Evolutionary conservation across 2,888 invertebrate species (phyloP).

Genomic region (Polydesmus complanatus): DNA sequence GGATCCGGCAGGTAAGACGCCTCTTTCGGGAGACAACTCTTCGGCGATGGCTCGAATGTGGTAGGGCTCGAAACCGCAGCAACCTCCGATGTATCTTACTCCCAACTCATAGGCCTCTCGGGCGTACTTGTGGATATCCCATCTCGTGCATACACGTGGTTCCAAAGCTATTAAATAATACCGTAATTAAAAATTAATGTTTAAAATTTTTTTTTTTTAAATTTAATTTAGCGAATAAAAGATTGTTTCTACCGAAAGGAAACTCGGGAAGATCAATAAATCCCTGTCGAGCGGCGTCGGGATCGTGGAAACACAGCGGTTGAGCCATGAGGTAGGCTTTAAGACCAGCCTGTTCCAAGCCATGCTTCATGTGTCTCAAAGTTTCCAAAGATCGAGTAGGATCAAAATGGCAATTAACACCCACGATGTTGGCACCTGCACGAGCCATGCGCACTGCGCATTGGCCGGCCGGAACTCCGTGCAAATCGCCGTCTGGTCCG

Average conservation of each 20-base stretch:
- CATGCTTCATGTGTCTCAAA: conserved; percentile 30
- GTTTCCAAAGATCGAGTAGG: conserved; percentile 27
- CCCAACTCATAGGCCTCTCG: conserved; percentile 32
- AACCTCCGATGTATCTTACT: conserved; percentile 34
- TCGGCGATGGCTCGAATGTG: conserved; percentile 33
- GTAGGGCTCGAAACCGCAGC: conserved; percentile 34
- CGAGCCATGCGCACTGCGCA: conserved; percentile 33
- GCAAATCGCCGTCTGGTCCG: conserved; percentile 32
- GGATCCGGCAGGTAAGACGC: conserved; percentile 25
- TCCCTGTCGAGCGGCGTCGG: conserved; percentile 32
- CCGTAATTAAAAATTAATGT: not conserved
- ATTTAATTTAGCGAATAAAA: conserved; percentile 14
- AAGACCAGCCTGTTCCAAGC: conserved; percentile 26
- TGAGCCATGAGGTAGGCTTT: conserved; percentile 30
- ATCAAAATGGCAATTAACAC: conserved; percentile 34
- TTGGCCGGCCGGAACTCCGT: conserved; percentile 28
- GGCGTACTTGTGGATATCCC: conserved; percentile 33
- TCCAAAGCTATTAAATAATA: conserved; percentile 30
- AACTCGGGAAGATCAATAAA: conserved; percentile 36
- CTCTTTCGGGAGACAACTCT: conserved; percentile 29
- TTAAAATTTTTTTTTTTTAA: conserved; percentile 4
- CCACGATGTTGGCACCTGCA: conserved; percentile 31
- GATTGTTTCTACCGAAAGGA: conserved; percentile 34
- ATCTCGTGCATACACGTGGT: conserved; percentile 31
- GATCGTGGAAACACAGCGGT: conserved; percentile 29